Conservation (phyloP, 1,140 invertebrate species). For the Drosophila simulans region DNA sequence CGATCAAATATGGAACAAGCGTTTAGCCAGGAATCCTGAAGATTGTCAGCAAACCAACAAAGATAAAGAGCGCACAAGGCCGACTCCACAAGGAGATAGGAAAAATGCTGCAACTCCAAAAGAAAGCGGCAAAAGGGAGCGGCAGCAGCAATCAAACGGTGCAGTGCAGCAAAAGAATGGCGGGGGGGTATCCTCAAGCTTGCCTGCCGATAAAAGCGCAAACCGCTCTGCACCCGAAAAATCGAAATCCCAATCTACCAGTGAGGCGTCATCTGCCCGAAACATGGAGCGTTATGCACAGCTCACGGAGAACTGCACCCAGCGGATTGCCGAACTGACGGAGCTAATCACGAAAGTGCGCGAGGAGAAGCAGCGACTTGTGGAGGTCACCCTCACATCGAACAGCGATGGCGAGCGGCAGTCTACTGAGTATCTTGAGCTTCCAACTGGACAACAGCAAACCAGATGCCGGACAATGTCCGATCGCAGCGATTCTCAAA, state of each 20-base stretch:
- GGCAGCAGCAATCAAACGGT: neutral
- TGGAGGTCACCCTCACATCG: constrained; percentile 80
- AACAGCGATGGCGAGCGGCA: constrained; percentile 70
- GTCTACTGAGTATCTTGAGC: constrained; percentile 79
- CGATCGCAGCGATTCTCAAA: constrained; percentile 59
- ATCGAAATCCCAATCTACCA: neutral
- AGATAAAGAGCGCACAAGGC: neutral
- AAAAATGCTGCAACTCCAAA: neutral
- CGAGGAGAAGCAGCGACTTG: constrained; percentile 76
- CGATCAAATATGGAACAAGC: constrained; percentile 65
- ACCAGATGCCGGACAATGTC: constrained; percentile 39
- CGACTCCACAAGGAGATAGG: neutral
- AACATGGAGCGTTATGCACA: constrained; percentile 64
- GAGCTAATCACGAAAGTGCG: constrained; percentile 77
- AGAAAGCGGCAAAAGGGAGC: neutral
- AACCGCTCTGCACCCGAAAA: constrained; percentile 1
- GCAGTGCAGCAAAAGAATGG: neutral
- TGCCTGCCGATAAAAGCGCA: neutral
- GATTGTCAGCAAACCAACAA: neutral
- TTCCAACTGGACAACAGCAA: constrained; percentile 39
- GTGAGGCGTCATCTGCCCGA: constrained; percentile 8
- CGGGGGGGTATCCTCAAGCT: neutral
- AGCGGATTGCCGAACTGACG: constrained; percentile 76
- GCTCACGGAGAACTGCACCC: constrained; percentile 76
- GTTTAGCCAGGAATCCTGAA: constrained; percentile 26